phyloP scores from a whole-genome alignment of 1,140 invertebrate species.

The Drusus annulatus region DNA sequence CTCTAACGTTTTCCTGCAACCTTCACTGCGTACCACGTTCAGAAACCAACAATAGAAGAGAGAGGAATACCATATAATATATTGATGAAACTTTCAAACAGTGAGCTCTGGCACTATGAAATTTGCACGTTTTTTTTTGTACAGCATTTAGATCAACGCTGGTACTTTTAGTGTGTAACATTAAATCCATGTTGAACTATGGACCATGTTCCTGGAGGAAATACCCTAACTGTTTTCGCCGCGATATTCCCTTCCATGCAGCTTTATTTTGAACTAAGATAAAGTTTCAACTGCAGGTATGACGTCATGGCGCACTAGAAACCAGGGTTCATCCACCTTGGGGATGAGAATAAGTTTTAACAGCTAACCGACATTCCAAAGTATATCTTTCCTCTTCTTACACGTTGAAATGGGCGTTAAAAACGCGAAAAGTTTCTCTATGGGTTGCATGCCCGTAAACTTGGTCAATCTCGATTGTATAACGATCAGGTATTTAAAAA shows the following conservation, averaged over 20 bases:
- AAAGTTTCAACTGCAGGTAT: constrained; percentile 36
- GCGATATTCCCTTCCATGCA: too few species aligned
- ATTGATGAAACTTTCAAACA: too few species aligned
- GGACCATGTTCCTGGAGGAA: too few species aligned
- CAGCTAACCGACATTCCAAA: not conserved
- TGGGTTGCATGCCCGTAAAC: constrained; percentile 42
- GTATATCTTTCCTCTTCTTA: constrained; percentile 23
- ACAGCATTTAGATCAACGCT: too few species aligned
- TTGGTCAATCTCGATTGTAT: constrained; percentile 43
- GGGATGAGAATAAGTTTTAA: constrained; percentile 32
- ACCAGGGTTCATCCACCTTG: constrained; percentile 46
- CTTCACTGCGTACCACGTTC: not conserved
- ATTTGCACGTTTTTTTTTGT: too few species aligned
- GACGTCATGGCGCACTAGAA: constrained; percentile 38
- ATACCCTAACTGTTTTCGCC: too few species aligned
- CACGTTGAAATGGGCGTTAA: not conserved
- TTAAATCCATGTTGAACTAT: too few species aligned
- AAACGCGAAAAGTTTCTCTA: not conserved
- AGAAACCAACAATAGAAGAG: not conserved
- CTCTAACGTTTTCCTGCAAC: constrained; percentile 53
- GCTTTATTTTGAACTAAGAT: too few species aligned
- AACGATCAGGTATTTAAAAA: constrained; percentile 7
- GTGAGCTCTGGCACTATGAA: too few species aligned
- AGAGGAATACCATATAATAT: constrained; percentile 5
- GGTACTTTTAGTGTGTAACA: too few species aligned